Evolutionary conservation across 2,888 invertebrate species (phyloP).

Genomic region (Polymixis flavicincta): DNA sequence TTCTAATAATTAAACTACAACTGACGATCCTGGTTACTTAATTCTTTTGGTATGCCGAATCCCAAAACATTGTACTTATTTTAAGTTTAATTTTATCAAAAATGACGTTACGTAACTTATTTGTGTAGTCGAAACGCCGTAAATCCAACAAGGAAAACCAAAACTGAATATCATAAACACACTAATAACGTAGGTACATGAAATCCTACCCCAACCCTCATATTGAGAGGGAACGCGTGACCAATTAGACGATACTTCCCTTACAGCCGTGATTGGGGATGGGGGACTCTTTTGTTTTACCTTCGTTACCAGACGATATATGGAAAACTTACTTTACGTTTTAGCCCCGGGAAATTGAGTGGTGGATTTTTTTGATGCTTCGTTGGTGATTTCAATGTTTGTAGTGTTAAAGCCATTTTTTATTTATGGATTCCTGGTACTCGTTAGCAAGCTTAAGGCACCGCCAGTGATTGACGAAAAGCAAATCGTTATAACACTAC

Average conservation of each 20-base stretch:
- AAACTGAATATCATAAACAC: conserved; percentile 36
- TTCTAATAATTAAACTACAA: no score
- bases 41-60: no score
- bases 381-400: background rate
- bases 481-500: no score
- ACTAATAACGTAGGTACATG: conserved; percentile 53
- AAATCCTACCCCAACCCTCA: conserved; percentile 50
- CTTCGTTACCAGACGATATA: conserved; percentile 41
- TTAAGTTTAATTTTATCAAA: background rate
- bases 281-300: conserved; percentile 43
- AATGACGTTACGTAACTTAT: background rate
- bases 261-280: conserved; percentile 42
- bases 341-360: conserved; percentile 21
- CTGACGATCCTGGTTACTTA: no score
- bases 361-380: conserved; percentile 21
- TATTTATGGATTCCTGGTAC: conserved; percentile 4
- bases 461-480: no score
- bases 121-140: background rate
- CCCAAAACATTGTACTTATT: background rate
- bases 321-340: conserved; percentile 34
- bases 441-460: background rate
- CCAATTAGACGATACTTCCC: conserved; percentile 65
- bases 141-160: conserved; percentile 12
- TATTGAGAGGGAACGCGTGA: conserved; percentile 67
- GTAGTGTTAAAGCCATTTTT: conserved; percentile 5